Percentiles rank a stretch among this genome's conserved stretches.
These are phyloP conservation scores for Lepidocyrtinus sp. DNA, from an alignment of 2,888 invertebrate genomes.

Conservation along the genomic window DNA sequence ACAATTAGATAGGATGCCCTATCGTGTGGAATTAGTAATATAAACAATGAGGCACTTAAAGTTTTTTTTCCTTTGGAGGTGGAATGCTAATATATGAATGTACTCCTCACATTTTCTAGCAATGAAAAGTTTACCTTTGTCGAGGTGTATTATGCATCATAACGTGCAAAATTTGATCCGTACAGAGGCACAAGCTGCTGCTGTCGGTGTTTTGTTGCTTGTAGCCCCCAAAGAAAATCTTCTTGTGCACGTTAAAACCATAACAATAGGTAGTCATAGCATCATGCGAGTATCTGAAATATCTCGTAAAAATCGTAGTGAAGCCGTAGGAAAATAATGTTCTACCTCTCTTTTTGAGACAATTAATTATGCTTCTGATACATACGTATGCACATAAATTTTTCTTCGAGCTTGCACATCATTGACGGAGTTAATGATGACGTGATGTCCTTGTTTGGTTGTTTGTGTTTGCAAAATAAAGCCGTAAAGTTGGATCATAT, in stretches of 20 bases:
- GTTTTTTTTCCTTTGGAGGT: constrained; percentile 16
- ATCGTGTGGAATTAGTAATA: neutral
- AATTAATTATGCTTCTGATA: constrained; percentile 55
- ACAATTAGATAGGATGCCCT: constrained; percentile 46
- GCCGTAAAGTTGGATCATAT: too few species aligned
- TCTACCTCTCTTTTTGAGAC: constrained; percentile 23
- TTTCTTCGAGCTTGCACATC: constrained; percentile 32
- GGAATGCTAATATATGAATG: neutral
- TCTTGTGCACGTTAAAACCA: neutral
- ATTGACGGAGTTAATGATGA: constrained; percentile 50
- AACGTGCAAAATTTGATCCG: neutral
- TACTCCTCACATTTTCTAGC: neutral
- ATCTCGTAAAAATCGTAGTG: neutral
- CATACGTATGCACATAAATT: too few species aligned
- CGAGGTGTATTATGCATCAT: neutral
- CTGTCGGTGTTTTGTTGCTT: neutral
- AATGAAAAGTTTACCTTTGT: neutral
- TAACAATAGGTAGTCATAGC: too few species aligned
- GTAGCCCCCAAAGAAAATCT: neutral
- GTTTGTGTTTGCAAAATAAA: constrained; percentile 2
- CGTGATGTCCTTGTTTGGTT: constrained; percentile 50
- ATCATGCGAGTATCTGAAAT: neutral
- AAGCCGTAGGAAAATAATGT: neutral
- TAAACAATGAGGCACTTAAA: neutral
- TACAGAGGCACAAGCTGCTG: neutral